Conservation (phyloP, 2,113 vertebrate species). For the Cynopterus brachyotis region DNA sequence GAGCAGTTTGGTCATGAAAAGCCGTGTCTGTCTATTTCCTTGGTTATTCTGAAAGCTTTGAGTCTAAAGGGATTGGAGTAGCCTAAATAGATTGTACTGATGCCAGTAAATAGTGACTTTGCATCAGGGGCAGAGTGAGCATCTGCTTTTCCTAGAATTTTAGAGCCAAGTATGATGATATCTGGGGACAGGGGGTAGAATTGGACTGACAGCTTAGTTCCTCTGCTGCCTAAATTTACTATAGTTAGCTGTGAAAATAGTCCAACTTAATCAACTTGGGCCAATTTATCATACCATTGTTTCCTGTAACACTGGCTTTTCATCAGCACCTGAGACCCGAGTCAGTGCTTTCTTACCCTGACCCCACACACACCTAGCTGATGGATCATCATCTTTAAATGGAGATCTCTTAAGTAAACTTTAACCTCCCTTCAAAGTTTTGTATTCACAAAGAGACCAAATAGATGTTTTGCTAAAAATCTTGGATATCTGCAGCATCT, state of each 20-base stretch:
- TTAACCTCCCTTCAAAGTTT: neutral
- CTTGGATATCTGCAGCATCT: neutral
- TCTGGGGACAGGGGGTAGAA: constrained; percentile 51
- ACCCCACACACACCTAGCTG: neutral
- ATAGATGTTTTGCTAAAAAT: neutral
- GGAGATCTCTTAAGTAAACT: neutral
- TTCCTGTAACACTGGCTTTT: neutral
- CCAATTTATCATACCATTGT: constrained; percentile 39
- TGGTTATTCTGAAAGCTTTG: constrained; percentile 60
- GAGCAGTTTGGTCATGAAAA: constrained; percentile 66
- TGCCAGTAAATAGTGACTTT: constrained; percentile 70
- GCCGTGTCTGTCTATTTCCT: constrained; percentile 62
- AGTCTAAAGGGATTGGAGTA: constrained; percentile 52
- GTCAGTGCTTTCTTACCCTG: neutral
- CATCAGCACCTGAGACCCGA: constrained; percentile 8
- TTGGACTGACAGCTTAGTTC: constrained; percentile 60
- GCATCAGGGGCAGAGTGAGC: constrained; percentile 56
- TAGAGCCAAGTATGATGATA: constrained; percentile 57
- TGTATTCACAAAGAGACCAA: neutral
- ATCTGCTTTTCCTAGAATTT: constrained; percentile 67
- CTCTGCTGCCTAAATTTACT: constrained; percentile 49
- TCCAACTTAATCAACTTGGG: constrained; percentile 27
- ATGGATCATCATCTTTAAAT: neutral
- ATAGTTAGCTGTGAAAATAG: constrained; percentile 52
- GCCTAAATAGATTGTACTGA: constrained; percentile 59